Evolutionary conservation across 2,888 invertebrate genomes (phyloP).

Genomic region (Papilio demoleus): DNA sequence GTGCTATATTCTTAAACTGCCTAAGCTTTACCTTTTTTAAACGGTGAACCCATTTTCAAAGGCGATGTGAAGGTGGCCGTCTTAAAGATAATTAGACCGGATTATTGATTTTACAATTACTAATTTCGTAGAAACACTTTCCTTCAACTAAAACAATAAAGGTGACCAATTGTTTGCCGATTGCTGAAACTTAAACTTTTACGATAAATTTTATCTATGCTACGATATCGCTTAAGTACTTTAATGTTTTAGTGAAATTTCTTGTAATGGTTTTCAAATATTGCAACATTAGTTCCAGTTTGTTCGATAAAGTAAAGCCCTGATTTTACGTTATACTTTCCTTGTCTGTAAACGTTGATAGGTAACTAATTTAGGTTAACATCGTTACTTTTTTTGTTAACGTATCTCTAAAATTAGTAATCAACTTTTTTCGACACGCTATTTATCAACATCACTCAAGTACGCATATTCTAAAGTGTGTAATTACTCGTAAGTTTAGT

Average conservation of each 20-base stretch:
- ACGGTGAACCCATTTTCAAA: too few species aligned
- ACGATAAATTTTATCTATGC: slow-evolving; percentile 20
- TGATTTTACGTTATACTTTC: slow-evolving; percentile 8
- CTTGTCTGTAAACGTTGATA: not conserved
- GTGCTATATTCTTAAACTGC: too few species aligned
- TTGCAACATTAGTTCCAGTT: slow-evolving; percentile 23
- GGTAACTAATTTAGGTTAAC: slow-evolving; percentile 2
- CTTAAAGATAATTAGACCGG: too few species aligned
- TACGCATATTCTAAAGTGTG: too few species aligned
- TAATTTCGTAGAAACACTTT: not conserved
- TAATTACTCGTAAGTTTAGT: too few species aligned
- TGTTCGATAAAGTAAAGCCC: slow-evolving; percentile 23
- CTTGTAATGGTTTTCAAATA: slow-evolving; percentile 18
- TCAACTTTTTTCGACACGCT: too few species aligned
- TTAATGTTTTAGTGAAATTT: slow-evolving; percentile 26
- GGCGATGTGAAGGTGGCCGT: too few species aligned
- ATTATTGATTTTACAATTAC: not conserved
- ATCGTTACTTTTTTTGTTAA: too few species aligned
- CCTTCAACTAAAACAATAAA: not conserved
- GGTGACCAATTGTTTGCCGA: not conserved
- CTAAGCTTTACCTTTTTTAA: too few species aligned
- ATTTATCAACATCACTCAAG: too few species aligned
- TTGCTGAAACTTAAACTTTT: slow-evolving; percentile 3
- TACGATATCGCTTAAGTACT: not conserved
- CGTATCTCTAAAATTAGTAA: too few species aligned